Base-by-base conservation (phyloP, 2,888 invertebrate genomes). In the Quadroppia sp. region DNA sequence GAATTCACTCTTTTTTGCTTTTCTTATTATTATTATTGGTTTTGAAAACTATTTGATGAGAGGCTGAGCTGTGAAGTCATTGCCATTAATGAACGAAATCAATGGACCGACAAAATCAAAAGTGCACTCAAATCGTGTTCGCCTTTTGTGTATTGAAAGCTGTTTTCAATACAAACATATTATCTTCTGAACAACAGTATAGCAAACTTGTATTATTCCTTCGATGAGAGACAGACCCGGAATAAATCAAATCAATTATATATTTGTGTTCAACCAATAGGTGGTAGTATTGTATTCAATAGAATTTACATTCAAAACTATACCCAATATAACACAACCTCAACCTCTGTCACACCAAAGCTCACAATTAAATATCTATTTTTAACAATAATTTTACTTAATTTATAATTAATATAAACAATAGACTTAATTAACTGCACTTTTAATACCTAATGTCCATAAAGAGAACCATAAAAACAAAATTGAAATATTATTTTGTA, bases 51-150 rank as follows among this genome's bases (percentile, higher is more conserved):
- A 45, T 15, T 45, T 13, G 45, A 45, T 15, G 45, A 45, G 45
- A 11, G 45, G 2, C 15, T 15, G 2, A 17, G 17, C 2, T 45
- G 45, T 45, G 45, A 45, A 45, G 45, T 45, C 15, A 17, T 50
- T 50, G 50, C 4, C 20, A 15, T 50, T 50, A 50, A 50, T 50
- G 20, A 50, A 50, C 20, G 20, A n/a, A 50, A 50, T 50, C 50
- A 50, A 50, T 50, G 50, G 50, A 50, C 50, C 50, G 45, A 50
- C 50, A 20, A 50, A 50, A 20, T 50, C 50, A 50, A 50, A 50
- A 50, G n/a, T 50, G 3, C 50, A 7, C 50, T 50, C 2, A 2
- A 50, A n/a, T 50, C 1, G 23, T 50, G 20, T 50, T n/a, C 20
- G 20, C 20, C 23, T 50, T 50, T 7, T 15, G 20, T 11, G 45